A percentile compares a stretch with the other conserved stretches of the same genome.
These are phyloP conservation scores for Cyanoramphus novaezelandiae DNA, from an alignment of 2,113 vertebrate genomes.

Conservation along the genomic window DNA sequence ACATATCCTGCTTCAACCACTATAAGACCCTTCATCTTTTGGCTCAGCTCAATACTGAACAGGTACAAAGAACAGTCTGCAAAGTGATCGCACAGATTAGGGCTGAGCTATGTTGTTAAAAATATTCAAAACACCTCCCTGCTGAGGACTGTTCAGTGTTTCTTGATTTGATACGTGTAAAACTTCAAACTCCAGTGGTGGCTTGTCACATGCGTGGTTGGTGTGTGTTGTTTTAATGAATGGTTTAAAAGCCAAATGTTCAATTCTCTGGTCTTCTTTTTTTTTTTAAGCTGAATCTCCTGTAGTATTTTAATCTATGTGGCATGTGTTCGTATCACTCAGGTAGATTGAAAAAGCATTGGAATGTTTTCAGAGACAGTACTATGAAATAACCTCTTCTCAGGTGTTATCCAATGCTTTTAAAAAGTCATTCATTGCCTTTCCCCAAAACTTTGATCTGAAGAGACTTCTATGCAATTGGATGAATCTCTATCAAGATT, in stretches of 20 bases:
- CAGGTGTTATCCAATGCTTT: not conserved
- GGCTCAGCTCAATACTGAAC: not conserved
- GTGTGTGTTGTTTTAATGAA: not conserved
- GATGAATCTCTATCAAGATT: not conserved
- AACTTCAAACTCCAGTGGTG: not conserved
- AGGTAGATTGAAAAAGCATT: not conserved
- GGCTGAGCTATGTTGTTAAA: not conserved
- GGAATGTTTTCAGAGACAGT: not conserved
- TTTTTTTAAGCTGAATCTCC: not conserved
- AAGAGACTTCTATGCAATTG: not conserved
- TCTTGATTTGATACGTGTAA: not conserved
- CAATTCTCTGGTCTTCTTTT: not conserved
- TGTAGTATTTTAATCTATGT: not conserved
- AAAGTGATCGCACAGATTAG: not conserved
- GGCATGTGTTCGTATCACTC: not conserved
- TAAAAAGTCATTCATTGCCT: not conserved
- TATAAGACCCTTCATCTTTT: not conserved
- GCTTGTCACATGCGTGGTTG: not conserved
- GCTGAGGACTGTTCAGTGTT: not conserved
- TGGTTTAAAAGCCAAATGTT: not conserved
- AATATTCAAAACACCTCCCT: not conserved
- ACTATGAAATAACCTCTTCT: not conserved
- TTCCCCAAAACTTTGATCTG: not conserved
- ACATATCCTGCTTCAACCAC: not conserved
- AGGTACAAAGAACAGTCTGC: not conserved